Evolutionary conservation across 2,113 vertebrate genomes (phyloP).

Genomic region (Ahaetulla prasina): DNA sequence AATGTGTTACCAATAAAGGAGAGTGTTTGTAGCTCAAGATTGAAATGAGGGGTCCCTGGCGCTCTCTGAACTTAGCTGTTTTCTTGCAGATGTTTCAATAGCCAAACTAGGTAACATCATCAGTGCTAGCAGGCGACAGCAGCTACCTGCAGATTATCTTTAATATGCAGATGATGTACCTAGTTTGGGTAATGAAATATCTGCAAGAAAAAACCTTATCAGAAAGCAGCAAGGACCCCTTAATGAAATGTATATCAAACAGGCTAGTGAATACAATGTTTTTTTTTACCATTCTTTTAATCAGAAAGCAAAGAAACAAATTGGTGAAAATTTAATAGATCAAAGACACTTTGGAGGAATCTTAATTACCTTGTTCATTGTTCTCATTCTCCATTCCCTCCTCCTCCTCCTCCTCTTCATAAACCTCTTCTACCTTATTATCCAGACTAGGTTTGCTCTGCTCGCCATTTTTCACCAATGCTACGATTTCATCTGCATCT

Average conservation of each 20-base stretch:
- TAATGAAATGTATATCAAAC: not conserved
- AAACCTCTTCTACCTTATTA: conserved; percentile 36
- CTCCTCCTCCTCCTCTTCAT: conserved; percentile 51
- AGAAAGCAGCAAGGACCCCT: not conserved
- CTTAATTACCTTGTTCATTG: conserved; percentile 63
- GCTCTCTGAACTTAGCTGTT: not conserved
- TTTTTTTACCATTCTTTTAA: not conserved
- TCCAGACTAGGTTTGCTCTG: conserved; percentile 47
- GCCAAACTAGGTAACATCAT: not conserved
- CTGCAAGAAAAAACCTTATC: not conserved
- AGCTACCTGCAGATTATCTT: not conserved
- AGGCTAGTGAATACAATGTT: not conserved
- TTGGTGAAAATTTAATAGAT: not conserved
- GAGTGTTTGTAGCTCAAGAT: not conserved
- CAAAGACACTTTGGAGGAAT: not conserved
- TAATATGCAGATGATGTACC: not conserved
- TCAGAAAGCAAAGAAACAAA: not conserved
- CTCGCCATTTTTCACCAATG: conserved; percentile 67
- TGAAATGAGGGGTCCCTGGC: not conserved
- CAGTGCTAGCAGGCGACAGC: not conserved
- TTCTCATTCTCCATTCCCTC: conserved; percentile 32
- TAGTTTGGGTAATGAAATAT: not conserved
- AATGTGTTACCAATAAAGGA: not conserved
- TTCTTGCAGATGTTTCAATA: not conserved
- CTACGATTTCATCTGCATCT: conserved; percentile 76